Base-by-base conservation (phyloP, 1,140 invertebrate species). In the Amyelois transitella region DNA sequence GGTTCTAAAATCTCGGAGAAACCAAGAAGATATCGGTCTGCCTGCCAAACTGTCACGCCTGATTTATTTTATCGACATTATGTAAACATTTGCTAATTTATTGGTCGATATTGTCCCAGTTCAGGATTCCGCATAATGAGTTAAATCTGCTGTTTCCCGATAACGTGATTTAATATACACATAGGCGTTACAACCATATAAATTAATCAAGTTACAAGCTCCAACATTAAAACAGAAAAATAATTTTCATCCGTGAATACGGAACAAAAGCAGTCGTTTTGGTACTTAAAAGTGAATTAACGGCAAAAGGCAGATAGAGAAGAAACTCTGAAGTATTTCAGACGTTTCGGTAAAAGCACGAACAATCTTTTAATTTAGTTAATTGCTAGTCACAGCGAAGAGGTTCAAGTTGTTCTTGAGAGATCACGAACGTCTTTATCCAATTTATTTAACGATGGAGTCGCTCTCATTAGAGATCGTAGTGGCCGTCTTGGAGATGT, bases 311-410 rank as follows among this genome's bases (percentile, higher is more conserved):
- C 59, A 61, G 21, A 58, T 50, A 68, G 62, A 54, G 57, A 54
- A 60, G 53, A 51, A 47, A 45, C 47, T 50, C 45, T 65, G 62
- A 69, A 80, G 66, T 68, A 51, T 74, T 69, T 58, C 62, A 75
- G 75, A 75, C 66, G 68, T 77, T 75, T 69, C 69, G 64, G 71
- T 79, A 75, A 81, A 72, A 77, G 74, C 72, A 76, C 84, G 75
- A 75, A 81, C 77, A 82, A 77, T 86, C 81, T 87, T 85, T 86
- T 84, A 84, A 87, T 87, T 85, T 85, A 84, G 77, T 83, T 85
- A 85, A 87, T 87, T 84, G 81, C 77, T 73, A 86, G 78, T 85
- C 81, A 82, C 79, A 73, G 72, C 75, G 66, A 72, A 84, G 77
- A 74, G 73, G 69, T 81, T 83, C 71, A 80, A 86, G 82, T 73